Conservation (phyloP, 2,113 vertebrate species). For the Centropus bengalensis region DNA sequence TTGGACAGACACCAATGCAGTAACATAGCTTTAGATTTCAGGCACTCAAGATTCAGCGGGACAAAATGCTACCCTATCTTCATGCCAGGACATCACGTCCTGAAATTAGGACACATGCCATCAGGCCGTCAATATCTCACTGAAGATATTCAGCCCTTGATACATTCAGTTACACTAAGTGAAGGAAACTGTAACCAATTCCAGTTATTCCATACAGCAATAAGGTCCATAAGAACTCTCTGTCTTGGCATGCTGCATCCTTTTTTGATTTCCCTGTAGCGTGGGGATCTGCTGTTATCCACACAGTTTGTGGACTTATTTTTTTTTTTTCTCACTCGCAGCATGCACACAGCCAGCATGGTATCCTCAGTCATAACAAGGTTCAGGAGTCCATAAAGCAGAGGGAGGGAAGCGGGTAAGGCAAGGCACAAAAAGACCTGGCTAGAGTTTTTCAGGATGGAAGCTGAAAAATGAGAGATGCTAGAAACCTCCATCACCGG, state of each 20-base stretch:
- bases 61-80: constrained; percentile 58
- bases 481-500: background rate
- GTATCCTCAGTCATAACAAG: constrained; percentile 5
- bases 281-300: constrained; percentile 38
- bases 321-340: background rate
- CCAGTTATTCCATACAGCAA: constrained; percentile 41
- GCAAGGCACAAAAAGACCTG: background rate
- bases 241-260: constrained; percentile 20
- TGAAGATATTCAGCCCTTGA: constrained; percentile 23
- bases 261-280: constrained; percentile 48
- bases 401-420: background rate
- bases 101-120: constrained; percentile 38
- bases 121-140: constrained; percentile 31
- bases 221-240: constrained; percentile 58
- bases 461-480: background rate
- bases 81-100: constrained; percentile 36
- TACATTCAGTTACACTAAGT: background rate
- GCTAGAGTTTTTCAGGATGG: background rate
- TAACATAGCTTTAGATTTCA: constrained; percentile 68
- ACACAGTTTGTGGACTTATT: constrained; percentile 1
- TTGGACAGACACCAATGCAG: constrained; percentile 72
- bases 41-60: constrained; percentile 44
- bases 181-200: constrained; percentile 45
- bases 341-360: background rate
- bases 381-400: background rate